These are phyloP conservation scores for Acleris emargana DNA, from an alignment of 2,888 invertebrate species.

Conservation along the genomic window DNA sequence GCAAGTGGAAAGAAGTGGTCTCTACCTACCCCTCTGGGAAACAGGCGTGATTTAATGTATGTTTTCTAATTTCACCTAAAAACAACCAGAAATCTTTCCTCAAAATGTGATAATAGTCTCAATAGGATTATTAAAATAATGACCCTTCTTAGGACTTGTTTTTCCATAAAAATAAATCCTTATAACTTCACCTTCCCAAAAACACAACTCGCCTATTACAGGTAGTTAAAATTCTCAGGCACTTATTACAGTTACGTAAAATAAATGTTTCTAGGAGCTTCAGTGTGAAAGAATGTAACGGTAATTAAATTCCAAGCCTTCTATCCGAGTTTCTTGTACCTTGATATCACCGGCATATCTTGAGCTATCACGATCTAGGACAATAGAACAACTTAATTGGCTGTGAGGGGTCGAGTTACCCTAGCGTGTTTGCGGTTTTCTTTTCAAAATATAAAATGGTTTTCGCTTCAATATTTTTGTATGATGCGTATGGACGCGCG, in stretches of 20 bases:
- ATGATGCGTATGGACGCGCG: constrained; percentile 31
- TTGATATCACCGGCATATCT: constrained; percentile 46
- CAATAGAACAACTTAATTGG: constrained; percentile 44
- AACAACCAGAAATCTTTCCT: no score
- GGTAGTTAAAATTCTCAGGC: constrained; percentile 54
- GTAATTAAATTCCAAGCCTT: constrained; percentile 66
- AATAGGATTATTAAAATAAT: background rate
- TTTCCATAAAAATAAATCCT: background rate
- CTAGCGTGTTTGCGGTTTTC: constrained; percentile 46
- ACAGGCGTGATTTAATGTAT: no score
- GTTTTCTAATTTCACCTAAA: no score
- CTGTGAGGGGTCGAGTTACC: constrained; percentile 44
- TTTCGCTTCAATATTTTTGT: constrained; percentile 55
- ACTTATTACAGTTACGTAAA: constrained; percentile 47
- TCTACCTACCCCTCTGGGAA: no score
- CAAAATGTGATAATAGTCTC: background rate
- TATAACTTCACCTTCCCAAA: background rate
- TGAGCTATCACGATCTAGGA: constrained; percentile 49
- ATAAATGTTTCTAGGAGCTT: constrained; percentile 50
- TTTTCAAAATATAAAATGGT: constrained; percentile 59
- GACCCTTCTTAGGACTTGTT: background rate
- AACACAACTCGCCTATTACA: constrained; percentile 39
- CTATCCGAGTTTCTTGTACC: constrained; percentile 45
- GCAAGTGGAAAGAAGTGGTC: no score
- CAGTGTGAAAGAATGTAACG: constrained; percentile 61